Conservation (phyloP, 1,140 invertebrate genomes). For the Papilio polytes region DNA sequence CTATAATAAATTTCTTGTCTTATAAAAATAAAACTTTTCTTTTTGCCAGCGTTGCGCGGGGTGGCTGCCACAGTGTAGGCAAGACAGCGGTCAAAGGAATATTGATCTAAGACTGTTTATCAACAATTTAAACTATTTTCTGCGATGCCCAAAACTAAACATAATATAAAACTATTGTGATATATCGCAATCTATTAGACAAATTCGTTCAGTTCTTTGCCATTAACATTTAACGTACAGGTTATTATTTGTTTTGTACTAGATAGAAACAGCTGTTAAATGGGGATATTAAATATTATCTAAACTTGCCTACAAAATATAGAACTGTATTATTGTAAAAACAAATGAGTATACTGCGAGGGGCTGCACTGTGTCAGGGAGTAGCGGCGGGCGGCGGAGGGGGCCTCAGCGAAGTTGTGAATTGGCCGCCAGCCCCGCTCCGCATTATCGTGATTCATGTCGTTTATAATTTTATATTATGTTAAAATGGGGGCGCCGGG, state of each 20-base stretch:
- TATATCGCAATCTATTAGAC: too few species aligned
- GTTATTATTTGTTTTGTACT: neutral
- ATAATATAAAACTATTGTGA: too few species aligned
- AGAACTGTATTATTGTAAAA: slow-evolving; percentile 16
- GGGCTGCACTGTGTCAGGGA: slow-evolving; percentile 49
- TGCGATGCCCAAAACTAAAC: neutral
- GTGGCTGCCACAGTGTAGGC: slow-evolving; percentile 57
- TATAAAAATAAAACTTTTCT: slow-evolving; percentile 84
- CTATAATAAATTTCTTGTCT: slow-evolving; percentile 83
- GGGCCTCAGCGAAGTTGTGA: slow-evolving; percentile 75
- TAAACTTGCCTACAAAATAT: neutral
- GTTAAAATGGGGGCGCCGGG: slow-evolving; percentile 74
- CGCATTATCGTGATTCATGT: slow-evolving; percentile 82
- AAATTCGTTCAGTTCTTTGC: too few species aligned
- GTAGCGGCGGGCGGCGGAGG: slow-evolving; percentile 45
- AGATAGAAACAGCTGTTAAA: neutral
- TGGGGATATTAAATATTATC: neutral
- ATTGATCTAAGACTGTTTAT: neutral
- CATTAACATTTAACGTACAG: too few species aligned
- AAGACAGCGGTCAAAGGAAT: slow-evolving; percentile 40
- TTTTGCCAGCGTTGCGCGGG: slow-evolving; percentile 73
- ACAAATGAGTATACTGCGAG: slow-evolving; percentile 39
- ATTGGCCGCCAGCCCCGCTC: slow-evolving; percentile 75
- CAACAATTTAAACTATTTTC: neutral
- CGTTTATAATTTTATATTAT: slow-evolving; percentile 84